Conservation (phyloP, 2,888 invertebrate species). For the Stenodema calcarata region DNA sequence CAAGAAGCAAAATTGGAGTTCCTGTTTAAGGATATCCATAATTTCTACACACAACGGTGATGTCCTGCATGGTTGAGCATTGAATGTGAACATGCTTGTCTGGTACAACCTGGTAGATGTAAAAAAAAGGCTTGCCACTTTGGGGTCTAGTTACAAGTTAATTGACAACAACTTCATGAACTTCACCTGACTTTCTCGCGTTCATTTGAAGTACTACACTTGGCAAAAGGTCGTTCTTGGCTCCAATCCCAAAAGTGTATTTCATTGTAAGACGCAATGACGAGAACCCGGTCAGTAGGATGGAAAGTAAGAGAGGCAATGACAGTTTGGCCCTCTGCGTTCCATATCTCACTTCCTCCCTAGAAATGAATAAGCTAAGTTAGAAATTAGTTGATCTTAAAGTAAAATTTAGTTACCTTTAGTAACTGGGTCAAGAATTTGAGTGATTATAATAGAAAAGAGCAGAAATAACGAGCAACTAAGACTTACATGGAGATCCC, state of each 20-base stretch:
- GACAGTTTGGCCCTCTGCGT: constrained; percentile 73
- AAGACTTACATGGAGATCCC: constrained; percentile 76
- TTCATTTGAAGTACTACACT: constrained; percentile 74
- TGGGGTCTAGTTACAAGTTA: too few relatives aligned
- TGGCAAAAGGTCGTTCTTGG: constrained; percentile 75
- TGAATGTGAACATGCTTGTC: too few relatives aligned
- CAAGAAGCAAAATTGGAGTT: too few relatives aligned
- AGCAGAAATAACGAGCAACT: too few relatives aligned
- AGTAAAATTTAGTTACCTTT: too few relatives aligned
- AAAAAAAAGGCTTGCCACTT: too few relatives aligned
- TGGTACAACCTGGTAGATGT: too few relatives aligned
- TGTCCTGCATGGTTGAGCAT: too few relatives aligned
- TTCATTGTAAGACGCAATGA: constrained; percentile 85
- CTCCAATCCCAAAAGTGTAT: constrained; percentile 92
- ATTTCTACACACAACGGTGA: too few relatives aligned
- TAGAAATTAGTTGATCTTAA: not conserved
- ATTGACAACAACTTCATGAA: not conserved
- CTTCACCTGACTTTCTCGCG: constrained; percentile 80
- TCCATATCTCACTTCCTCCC: constrained; percentile 88
- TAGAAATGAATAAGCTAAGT: constrained; percentile 60
- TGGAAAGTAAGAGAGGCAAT: constrained; percentile 89
- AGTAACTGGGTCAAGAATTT: too few relatives aligned
- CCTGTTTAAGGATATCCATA: too few relatives aligned
- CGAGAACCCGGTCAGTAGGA: constrained; percentile 79
- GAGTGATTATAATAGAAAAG: too few relatives aligned